These are phyloP conservation scores for Acanthis flammea DNA, from an alignment of 2,797 vertebrate genomes.

Conservation along the genomic window DNA sequence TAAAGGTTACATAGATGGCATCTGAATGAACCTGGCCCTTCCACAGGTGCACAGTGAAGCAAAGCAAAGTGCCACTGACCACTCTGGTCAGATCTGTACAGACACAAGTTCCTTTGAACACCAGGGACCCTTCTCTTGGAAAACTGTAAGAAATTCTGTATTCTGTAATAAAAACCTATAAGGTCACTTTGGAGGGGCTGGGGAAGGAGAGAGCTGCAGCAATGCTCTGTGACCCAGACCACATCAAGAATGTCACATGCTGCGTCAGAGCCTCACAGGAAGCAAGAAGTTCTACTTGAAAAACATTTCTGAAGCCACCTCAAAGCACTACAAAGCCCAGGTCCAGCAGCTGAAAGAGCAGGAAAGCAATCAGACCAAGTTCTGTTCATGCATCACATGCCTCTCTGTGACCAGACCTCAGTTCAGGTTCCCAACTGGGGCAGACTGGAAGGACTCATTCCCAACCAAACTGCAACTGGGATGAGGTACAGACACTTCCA, in stretches of 20 bases:
- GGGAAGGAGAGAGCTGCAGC: background rate
- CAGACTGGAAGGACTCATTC: background rate
- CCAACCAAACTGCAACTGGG: background rate
- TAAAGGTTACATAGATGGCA: background rate
- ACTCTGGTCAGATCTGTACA: background rate
- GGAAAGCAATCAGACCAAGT: background rate
- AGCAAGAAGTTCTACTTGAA: background rate
- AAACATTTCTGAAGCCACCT: background rate
- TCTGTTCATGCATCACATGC: background rate
- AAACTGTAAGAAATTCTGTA: background rate
- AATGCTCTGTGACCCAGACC: fast-evolving
- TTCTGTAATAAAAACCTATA: background rate
- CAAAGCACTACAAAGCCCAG: background rate
- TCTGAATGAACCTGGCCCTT: background rate
- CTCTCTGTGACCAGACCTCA: background rate
- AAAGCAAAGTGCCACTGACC: background rate
- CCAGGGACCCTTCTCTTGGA: background rate
- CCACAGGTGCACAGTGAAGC: background rate
- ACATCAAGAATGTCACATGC: background rate
- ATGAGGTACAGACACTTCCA: background rate
- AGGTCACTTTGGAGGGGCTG: background rate
- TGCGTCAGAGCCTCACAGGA: background rate
- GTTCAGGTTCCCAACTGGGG: background rate
- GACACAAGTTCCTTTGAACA: background rate
- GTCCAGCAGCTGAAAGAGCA: background rate